Base-by-base conservation (phyloP, 1,140 invertebrate genomes). In the Drosophila lini region DNA sequence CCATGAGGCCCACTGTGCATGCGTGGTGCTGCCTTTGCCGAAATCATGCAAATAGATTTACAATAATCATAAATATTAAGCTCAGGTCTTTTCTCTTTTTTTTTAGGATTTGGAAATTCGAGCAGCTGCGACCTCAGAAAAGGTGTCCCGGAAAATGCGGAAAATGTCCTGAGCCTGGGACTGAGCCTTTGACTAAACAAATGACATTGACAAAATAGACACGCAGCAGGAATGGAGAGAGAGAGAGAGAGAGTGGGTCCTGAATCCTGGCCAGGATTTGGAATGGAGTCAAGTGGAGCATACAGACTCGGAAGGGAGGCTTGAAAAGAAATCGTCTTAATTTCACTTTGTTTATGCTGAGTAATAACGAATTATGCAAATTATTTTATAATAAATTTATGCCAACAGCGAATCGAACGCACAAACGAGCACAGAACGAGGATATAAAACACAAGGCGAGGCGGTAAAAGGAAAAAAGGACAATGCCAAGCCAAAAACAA, bases 301-400 rank as follows among this genome's bases (percentile, higher is more conserved):
- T 34, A 34, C 36, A 44, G 34, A 3, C 16, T 1, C 45, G 69
- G 61, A 67, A 62, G 61, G 70, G 50, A 56, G 56, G 63, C 75
- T 69, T 77, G 71, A 85, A 85, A 84, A 84, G 81, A 85, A 84
- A 86, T 85, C 83, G 84, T 88, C 83, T 84, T 88, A 90, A 89
- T 89, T 89, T 89, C 85, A 90, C 84, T 89, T 90, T 89, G 81
- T 89, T 89, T 89, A 90, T 89, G 85, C 84, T 89, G 84, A 89
- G 85, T 84, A 89, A 89, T 90, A 89, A 89, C 84, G 84, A 89
- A 89, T 89, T 89, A 89, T 89, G 84, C 85, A 89, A 89, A 89
- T 89, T 84, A 89, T 89, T 88, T 89, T 89, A 89, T 89, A 89
- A 89, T 89, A 89, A 89, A 89, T 89, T 89, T 90, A 89, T 89